Evolutionary conservation across 2,888 invertebrate species (phyloP).

Genomic region (Hirtodrosophila confusa): DNA sequence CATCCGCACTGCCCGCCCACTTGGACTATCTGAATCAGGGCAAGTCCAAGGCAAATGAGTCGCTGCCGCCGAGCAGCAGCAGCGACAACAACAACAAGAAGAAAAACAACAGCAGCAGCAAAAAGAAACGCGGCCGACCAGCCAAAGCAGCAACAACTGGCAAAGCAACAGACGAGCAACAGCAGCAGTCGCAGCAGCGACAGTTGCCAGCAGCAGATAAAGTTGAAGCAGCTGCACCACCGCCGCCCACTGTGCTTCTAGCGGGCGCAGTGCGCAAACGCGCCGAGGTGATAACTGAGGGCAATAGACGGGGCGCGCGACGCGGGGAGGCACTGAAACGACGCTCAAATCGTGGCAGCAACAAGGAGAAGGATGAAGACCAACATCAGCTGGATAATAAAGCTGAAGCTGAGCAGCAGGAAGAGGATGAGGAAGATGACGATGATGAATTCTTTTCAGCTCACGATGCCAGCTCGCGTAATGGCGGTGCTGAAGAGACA

Average conservation of each 20-base stretch:
- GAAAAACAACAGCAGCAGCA: slow-evolving; percentile 32
- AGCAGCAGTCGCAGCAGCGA: slow-evolving; percentile 69
- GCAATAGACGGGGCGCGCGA: slow-evolving; percentile 83
- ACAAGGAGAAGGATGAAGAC: slow-evolving; percentile 64
- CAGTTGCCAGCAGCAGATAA: slow-evolving; percentile 44
- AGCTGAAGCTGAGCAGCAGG: slow-evolving; percentile 13
- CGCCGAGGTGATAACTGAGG: slow-evolving; percentile 84
- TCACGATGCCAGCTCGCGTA: slow-evolving; percentile 68
- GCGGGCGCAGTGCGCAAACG: slow-evolving; percentile 86
- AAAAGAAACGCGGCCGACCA: slow-evolving; percentile 68
- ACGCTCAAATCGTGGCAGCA: slow-evolving; percentile 77
- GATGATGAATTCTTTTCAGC: slow-evolving; percentile 75
- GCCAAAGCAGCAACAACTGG: slow-evolving; percentile 63
- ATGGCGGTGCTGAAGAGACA: slow-evolving; percentile 57
- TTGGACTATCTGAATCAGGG: slow-evolving; percentile 88
- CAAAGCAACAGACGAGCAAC: slow-evolving; percentile 45
- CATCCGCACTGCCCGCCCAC: slow-evolving; percentile 89
- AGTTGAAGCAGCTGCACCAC: slow-evolving; percentile 28
- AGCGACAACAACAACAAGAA: slow-evolving; percentile 46
- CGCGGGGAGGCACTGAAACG: slow-evolving; percentile 72
- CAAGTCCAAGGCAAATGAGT: slow-evolving; percentile 75
- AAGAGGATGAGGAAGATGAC: slow-evolving; percentile 59
- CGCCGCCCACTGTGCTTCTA: slow-evolving; percentile 36
- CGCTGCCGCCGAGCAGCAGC: slow-evolving; percentile 55
- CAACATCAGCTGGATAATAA: slow-evolving; percentile 3